These are phyloP conservation scores for Orchesella cincta DNA, from an alignment of 1,140 invertebrate genomes.

Conservation along the genomic window DNA sequence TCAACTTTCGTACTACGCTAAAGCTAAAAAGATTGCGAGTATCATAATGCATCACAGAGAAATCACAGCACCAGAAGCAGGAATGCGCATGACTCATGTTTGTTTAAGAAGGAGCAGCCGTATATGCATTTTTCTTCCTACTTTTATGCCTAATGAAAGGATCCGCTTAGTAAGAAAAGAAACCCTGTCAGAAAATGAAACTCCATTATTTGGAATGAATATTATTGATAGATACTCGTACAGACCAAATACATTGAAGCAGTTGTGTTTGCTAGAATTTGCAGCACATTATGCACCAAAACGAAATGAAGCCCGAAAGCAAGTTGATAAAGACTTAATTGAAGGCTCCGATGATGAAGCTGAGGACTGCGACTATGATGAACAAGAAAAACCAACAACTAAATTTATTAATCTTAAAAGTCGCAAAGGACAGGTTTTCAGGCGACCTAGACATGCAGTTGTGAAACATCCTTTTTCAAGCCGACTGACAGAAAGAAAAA, in stretches of 20 bases:
- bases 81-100: slow-evolving; percentile 39
- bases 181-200: background rate
- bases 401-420: background rate
- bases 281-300: background rate
- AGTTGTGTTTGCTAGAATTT: background rate
- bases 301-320: background rate
- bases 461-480: background rate
- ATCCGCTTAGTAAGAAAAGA: background rate
- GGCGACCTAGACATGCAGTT: background rate
- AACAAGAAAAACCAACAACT: background rate
- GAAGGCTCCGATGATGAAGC: too few species aligned
- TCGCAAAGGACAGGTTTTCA: background rate
- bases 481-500: background rate
- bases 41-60: slow-evolving; percentile 39
- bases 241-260: background rate
- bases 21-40: background rate
- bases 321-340: background rate
- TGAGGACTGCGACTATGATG: too few species aligned
- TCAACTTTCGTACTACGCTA: background rate
- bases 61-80: slow-evolving; percentile 44
- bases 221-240: background rate
- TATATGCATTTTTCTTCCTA: background rate
- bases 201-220: background rate
- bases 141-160: background rate
- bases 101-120: background rate